Evolutionary conservation across 2,888 invertebrate species (phyloP), one percentile per base, ranked within the genome.

Genomic region (Smittia aterrima): DNA sequence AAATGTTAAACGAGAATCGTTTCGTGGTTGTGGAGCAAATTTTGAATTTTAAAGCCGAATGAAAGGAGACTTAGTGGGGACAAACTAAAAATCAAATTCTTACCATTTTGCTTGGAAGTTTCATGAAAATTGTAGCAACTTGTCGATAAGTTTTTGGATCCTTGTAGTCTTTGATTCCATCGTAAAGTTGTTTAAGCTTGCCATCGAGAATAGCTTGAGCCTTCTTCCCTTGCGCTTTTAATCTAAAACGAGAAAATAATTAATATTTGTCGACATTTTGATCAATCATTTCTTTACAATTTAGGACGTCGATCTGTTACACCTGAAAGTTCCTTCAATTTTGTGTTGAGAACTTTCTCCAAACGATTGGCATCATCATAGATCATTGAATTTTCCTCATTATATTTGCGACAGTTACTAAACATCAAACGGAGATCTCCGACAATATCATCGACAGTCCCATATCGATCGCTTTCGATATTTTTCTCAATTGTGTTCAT

Each of bases 371-470:
- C 96, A 84, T 98, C 98, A 78, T 96, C 94, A 79, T 95, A 97
- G 77, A 99, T 96, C 81, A 92, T 89, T 0, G 98, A 98, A 9
- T 93, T 92, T 82, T 97, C 94, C 82, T 98, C 98, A 81, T 99
- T 99, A 83, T 95, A 99, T 78, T 93, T 93, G 0, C 96, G 92
- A 79, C 98, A 98, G 84, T 99, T 99, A 75, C 90, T 89, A 83
- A 99, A 98, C 97, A 99, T 97, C n/a, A 96, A 85, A 77, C 92
- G 86, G 79, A 90, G 91, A 81, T 98, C 98, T 0, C 90, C 87
- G 0, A 95, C 89, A 77, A 97, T 86, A 78, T 96, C 96, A 75
- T 95, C 93, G 38, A 97, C 84, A 66, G 87, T 89, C 54, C 88
- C 89, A 84, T 97, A 98, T 77, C 90, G 89, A 77, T 91, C 90